Base-by-base conservation (phyloP, 2,888 invertebrate genomes). In the Tricholauxania praeusta region DNA sequence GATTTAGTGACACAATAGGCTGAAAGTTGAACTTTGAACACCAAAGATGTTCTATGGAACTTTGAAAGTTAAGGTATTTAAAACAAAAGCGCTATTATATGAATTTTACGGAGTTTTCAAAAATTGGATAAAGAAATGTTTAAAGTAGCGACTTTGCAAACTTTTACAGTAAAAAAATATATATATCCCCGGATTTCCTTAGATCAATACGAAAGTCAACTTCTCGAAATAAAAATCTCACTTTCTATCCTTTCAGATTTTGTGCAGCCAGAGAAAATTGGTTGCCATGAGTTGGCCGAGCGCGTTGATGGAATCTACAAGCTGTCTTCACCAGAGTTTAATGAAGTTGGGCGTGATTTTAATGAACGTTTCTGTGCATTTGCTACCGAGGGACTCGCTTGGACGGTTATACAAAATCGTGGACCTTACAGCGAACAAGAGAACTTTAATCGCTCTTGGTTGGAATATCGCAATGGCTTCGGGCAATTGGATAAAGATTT, bases 391-490 rank as follows among this genome's bases (percentile, higher is more conserved):
- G 89, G 89, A 2, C 84, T 87, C 1, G 89, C 89, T 1, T 91
- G 91, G 91, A 90, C 90, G 4, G 89, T 90, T 12, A 88, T 90
- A 74, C 89, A 89, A 79, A 82, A 85, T 60, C 85, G 89, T 62
- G 88, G 88, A 14, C 79, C 81, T 8, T 83, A 79, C 59, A 80
- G 82, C 0, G 80, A 80, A 1, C 84, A 85, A 53, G 87, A 89
- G 67, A 89, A 89, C 79, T 91, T 91, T 77, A 89, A 90, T 75
- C 86, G 88, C 64, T 85, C 87, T 28, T 91, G 91, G 91, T 78
- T 85, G 8, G 88, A 89, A 14, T 91, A 91, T 80, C 90, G 89
- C 71, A 78, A 86, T 39, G 91, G 91, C 3, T 91, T 91, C 79
- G 91, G 91, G 1, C 83, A 88, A 76, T 78, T 90, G 17, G 76